Evolutionary conservation across 92 coral and sea anemone genomes (phyloP), one percentile per base, ranked within the genome.

Genomic region (Zoanthus sociatus): DNA sequence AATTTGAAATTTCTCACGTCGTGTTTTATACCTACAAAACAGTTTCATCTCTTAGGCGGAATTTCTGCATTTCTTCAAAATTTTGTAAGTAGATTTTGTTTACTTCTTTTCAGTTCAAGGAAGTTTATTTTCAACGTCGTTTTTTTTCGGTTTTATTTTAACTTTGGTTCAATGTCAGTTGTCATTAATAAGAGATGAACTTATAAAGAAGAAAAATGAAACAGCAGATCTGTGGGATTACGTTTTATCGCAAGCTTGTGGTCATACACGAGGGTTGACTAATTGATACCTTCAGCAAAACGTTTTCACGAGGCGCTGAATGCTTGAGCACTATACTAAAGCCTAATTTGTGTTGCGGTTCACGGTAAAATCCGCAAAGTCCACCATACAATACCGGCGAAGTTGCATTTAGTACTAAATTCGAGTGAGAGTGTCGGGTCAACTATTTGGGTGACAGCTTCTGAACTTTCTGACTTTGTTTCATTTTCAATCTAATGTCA

Each of bases 241-340:
- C 4, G 30, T 42, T n/a, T n/a, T 79, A 42, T 60, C 26, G 30
- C 60, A 20, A 42, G 6, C 31, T 64, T 63, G 21, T 66, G 42
- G 75, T 50, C 58, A 8, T 58, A 48, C 69, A 31, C 26, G 51
- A 54, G 61, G n/a, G 15, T 17, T 50, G 63, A 45, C 20, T 46
- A 42, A 18, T 50, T 30, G 53, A 45, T 66, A 33, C 74, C 85
- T 44, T 81, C 84, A 81, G 85, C 75, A 42, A 26, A 18, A 81
- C 31, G 74, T 66, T 81, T 71, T 33, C 51, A 64, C 74, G 61
- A 32, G 21, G 67, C 82, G 64, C 0, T 30, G 32, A 14, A 10
- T 13, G 67, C 66, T 77, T 53, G 47, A 32, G 26, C 26, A 54
- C 66, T n/a, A 53, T 45, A 4, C 63, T 26, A 30, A 53, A 50